Conservation (phyloP, 1,140 invertebrate genomes). For the Drosophila tani region DNA sequence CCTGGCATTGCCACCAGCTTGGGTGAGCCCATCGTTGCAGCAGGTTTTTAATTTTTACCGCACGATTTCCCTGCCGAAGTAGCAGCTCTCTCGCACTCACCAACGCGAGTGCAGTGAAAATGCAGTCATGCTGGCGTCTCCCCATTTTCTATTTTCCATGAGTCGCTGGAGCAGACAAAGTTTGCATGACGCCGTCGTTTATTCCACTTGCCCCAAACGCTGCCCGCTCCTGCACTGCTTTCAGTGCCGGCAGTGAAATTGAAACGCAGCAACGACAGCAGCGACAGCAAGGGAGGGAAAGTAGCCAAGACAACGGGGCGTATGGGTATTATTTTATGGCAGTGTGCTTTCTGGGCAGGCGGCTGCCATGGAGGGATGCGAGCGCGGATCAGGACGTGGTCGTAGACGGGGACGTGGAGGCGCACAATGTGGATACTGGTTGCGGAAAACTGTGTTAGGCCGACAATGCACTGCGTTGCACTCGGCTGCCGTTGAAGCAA, state of each 20-base stretch:
- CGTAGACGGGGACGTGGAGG: background rate
- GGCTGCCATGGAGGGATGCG: background rate
- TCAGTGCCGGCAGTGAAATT: constrained; percentile 72
- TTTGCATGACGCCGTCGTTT: constrained; percentile 72
- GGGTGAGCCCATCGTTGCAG: constrained; percentile 11
- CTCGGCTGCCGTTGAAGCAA: constrained; percentile 32
- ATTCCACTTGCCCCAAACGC: constrained; percentile 51
- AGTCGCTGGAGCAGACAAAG: constrained; percentile 70
- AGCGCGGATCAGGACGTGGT: background rate
- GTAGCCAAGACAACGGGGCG: constrained; percentile 58
- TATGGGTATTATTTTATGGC: constrained; percentile 71
- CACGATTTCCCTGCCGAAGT: constrained; percentile 59
- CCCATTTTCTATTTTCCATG: constrained; percentile 40
- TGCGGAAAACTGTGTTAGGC: constrained; percentile 71
- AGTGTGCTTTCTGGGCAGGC: background rate
- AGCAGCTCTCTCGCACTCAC: constrained; percentile 33
- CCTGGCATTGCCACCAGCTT: background rate
- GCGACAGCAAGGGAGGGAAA: constrained; percentile 59
- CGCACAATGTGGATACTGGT: constrained; percentile 13
- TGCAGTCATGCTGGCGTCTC: constrained; percentile 76
- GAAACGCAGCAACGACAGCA: constrained; percentile 51
- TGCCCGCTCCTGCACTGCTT: background rate
- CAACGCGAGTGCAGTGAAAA: constrained; percentile 67
- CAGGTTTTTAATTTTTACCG: constrained; percentile 58
- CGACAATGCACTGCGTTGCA: constrained; percentile 76